Evolutionary conservation across 2,113 vertebrate genomes (phyloP), one percentile per base, ranked within the genome.

Genomic region (Tachysurus vachellii): DNA sequence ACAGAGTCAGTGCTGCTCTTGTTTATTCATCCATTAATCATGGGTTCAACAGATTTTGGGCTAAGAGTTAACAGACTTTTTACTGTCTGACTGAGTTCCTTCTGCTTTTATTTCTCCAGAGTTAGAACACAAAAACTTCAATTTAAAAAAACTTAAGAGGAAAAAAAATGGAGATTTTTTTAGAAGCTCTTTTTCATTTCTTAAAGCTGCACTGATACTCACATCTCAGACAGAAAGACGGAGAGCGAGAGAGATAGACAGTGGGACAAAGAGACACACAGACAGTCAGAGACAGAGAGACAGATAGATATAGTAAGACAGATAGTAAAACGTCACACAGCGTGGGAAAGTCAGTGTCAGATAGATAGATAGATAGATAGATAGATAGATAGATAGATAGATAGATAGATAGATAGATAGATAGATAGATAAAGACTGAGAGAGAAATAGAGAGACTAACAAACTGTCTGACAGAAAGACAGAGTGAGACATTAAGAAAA

Each of bases 11-110:
- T 86, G n/a, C 90, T 84, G 85, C 92, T 92, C 88, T 87, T 94
- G 90, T 95, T 95, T 94, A 91, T 91, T 93, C 83, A 89, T 87
- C 89, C 93, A 94, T 94, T 94, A 93, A 93, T 95, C 93, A 93
- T 83, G 92, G 91, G 31, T 62, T 50, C 11, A 64, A 31, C n/a
- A 68, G 42, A 11, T 21, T 26, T 62, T 59, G 62, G 77, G 68
- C 31, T 54, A 10, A 50, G 26, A 44, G 44, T 76, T 76, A 76
- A 76, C 73, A 76, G 23, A 76, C 44, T 79, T 54, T 54, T n/a
- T 79, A 54, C 75, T 54, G 13, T 54, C 71, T 75, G 75, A 19
- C 28, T 9, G 56, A 64, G 75, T 50, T 28, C 26, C 80, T 56
- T 12, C 21, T 68, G 64, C 36, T 57, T 66, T 50, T 12, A 68